These are phyloP conservation scores for Tupaia tana DNA, from an alignment of 2,113 vertebrate species.

Conservation along the genomic window DNA sequence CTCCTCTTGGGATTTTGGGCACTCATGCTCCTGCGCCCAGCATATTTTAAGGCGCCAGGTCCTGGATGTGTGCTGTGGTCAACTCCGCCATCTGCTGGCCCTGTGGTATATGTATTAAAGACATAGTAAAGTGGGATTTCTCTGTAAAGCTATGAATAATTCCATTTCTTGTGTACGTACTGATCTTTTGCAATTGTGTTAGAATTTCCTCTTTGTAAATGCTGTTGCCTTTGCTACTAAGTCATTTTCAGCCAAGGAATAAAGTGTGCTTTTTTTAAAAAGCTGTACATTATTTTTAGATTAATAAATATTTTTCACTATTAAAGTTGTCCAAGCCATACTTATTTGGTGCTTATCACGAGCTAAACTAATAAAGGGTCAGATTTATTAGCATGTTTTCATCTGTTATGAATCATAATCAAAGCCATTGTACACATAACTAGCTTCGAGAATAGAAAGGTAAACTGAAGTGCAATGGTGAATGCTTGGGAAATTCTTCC, in stretches of 20 bases:
- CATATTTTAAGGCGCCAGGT: no score
- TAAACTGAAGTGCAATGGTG: background rate
- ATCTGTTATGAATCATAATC: background rate
- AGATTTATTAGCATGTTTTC: background rate
- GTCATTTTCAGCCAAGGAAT: background rate
- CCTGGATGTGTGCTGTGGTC: no score
- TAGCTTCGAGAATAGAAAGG: background rate
- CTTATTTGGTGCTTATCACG: background rate
- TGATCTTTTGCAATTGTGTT: background rate
- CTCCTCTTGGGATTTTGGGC: no score
- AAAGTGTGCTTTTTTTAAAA: background rate
- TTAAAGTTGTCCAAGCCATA: background rate
- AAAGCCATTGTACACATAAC: background rate
- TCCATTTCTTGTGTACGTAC: background rate
- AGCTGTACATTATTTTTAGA: background rate
- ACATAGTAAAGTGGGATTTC: background rate
- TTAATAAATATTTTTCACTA: background rate
- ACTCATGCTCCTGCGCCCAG: no score
- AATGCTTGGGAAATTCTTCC: background rate
- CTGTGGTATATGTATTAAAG: background rate
- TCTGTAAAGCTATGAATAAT: background rate
- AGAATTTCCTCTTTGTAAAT: slow-evolving; percentile 25
- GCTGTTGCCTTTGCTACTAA: background rate
- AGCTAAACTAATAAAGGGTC: background rate
- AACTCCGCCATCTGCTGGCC: no score